Evolutionary conservation across 2,888 invertebrate genomes (phyloP), one percentile per base, ranked within the genome.

Genomic region (Campoplex capitator): DNA sequence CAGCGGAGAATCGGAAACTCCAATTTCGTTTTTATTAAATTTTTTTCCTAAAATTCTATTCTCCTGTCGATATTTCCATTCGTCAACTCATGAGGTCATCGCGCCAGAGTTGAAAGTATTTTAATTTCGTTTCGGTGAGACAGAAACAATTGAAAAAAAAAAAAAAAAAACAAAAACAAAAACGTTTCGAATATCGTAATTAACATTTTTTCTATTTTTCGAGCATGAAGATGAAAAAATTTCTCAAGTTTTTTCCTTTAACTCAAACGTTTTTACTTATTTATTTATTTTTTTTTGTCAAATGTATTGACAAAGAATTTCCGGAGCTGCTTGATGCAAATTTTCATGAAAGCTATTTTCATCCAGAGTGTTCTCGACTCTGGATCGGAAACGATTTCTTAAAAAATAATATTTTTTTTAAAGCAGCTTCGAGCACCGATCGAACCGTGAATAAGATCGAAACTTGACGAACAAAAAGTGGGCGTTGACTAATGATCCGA

Each of bases 401-500:
- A 1, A 8, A 32, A 62, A 13, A 62, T 28, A 28, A 1, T 4
- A 32, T 11, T 62, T 62, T 32, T 11, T 13, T 32, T 38, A 74
- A 32, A 56, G 18, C 0, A 54, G 35, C 23, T 56, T 16, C 11
- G 11, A 58, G 28, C 32, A 68, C n/a, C 45, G 68, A 35, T 11
- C 9, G 8, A 38, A n/a, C 28, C 38, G 23, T 70, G 54, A n/a
- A 54, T 56, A 56, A 54, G 28, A 78, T 68, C 42, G 45, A 32
- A 7, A 75, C 42, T 48, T n/a, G 18, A 16, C 13, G 54, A 45
- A 45, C 16, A n/a, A 70, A 42, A 45, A 51, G n/a, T 48, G 65
- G 76, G 65, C 28, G 28, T 48, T 78, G 68, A 56, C 54, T 56
- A 70, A 56, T 28, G 13, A 54, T 42, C 28, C 3, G 68, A 78